Percentiles rank a stretch among this genome's conserved stretches.
Evolutionary conservation across 1,140 invertebrate genomes (phyloP).

Genomic region (Amyelois transitella): DNA sequence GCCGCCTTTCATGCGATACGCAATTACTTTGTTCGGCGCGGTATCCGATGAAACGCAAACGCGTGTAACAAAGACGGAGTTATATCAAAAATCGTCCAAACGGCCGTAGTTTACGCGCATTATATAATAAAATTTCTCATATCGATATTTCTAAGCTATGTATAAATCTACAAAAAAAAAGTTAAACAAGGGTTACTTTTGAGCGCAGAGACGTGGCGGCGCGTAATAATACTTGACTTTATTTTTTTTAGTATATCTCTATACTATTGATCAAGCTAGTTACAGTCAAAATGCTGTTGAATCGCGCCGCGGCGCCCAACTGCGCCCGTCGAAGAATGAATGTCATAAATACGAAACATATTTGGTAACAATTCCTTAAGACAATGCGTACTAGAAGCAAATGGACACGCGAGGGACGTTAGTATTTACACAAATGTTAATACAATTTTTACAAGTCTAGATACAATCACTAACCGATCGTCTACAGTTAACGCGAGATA

Average conservation of each 20-base stretch:
- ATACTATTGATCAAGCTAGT: neutral
- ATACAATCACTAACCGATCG: conserved; percentile 53
- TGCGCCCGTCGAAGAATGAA: conserved; percentile 15
- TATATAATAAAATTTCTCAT: conserved; percentile 3
- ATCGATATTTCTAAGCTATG: conserved; percentile 12
- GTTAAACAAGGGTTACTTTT: conserved; percentile 27
- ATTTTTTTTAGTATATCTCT: too few species aligned
- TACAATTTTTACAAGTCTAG: conserved; percentile 53
- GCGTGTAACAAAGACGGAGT: neutral
- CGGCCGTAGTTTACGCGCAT: neutral
- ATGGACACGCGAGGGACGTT: conserved; percentile 34
- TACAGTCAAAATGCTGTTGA: neutral
- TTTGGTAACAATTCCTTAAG: conserved; percentile 73
- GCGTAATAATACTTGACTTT: neutral
- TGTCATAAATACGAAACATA: conserved; percentile 67
- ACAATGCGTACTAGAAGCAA: conserved; percentile 42
- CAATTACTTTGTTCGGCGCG: neutral
- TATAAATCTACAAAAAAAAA: conserved; percentile 50
- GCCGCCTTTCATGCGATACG: neutral
- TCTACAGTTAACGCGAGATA: conserved; percentile 47
- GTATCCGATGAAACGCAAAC: neutral
- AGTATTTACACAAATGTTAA: conserved; percentile 59
- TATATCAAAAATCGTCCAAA: neutral
- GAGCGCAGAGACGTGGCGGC: neutral
- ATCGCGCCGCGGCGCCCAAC: neutral